Base-by-base conservation (phyloP, 2,888 invertebrate genomes). In the Calephelis perditalis region DNA sequence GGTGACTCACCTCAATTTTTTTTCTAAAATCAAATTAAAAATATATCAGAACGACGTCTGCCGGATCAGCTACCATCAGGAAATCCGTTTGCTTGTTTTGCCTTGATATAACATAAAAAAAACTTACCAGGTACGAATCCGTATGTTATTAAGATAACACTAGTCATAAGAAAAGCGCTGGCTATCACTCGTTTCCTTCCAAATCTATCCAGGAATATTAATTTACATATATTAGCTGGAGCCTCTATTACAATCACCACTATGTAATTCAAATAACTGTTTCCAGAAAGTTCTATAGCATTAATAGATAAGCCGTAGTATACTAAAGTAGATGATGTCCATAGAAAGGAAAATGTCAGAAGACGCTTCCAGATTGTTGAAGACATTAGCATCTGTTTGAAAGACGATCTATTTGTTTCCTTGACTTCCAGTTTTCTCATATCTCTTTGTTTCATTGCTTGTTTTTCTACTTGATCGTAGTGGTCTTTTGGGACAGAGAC, bases 261-360 rank as follows among this genome's bases (percentile, higher is more conserved):
- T 7, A 96, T 94, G 69, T 96, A 96, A 75, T 96, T 96, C 55
- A 94, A 73, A 72, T 96, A 96, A 70, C 94, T 94, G 71, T 96
- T 94, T 2, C 96, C 96, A 15, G 94, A 93, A 36, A 96, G 78
- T 5, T 94, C 92, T 56, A 95, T 95, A 0, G 96, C 94, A 74
- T 95, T 96, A 52, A 96, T 91, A 0, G 95, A 95, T 43, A 96
- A 81, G 0, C 96, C 96, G 67, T 96, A 96, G 77, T 95, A 96
- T 7, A 96, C 94, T 62, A 96, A 91, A 5, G 95, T 94, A 62
- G 95, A 95, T 0, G 95, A 93, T 10, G 94, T 92, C 96, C 96
- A 96, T 67, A 95, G 93, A 67, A 95, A 92, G 1, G 94, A 94
- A 64, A 95, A 95, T 40, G 93, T 94, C 56, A 93, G 76, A 35